A percentile compares a stretch with the other conserved stretches of the same genome.
phyloP scores from a whole-genome alignment of 2,797 vertebrate species.

The Phrynocephalus vlangalii region DNA sequence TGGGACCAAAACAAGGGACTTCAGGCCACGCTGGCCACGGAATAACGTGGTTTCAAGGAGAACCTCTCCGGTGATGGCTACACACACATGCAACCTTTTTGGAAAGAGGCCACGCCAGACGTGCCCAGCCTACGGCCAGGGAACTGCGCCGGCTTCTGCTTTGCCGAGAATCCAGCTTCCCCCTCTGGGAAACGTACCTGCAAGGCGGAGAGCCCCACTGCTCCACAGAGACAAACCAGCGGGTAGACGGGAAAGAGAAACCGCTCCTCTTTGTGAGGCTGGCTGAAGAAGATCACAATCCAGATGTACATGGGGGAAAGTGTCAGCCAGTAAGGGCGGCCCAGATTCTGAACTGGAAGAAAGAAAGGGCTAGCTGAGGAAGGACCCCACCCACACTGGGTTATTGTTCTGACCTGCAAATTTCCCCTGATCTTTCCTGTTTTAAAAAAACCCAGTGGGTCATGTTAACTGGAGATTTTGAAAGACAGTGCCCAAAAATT shows the following conservation, averaged over 20 bases:
- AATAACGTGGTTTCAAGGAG: neutral
- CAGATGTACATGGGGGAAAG: conserved; percentile 98
- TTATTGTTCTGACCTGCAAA: neutral
- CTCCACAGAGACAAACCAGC: conserved; percentile 92
- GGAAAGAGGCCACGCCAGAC: neutral
- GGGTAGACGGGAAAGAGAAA: conserved; percentile 98
- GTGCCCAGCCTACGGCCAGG: too few relatives aligned
- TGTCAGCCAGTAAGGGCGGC: conserved; percentile 97
- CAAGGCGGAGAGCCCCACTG: conserved; percentile 93
- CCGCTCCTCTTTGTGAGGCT: conserved; percentile 95
- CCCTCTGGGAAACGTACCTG: conserved; percentile 81
- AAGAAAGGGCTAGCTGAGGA: conserved; percentile 48
- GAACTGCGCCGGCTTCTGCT: too few relatives aligned
- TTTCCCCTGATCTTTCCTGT: too few relatives aligned
- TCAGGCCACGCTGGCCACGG: too few relatives aligned
- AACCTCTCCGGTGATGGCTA: neutral
- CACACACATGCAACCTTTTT: neutral
- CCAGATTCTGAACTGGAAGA: conserved; percentile 95
- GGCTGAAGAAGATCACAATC: conserved; percentile 97
- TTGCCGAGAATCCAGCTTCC: too few relatives aligned
- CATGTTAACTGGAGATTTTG: too few relatives aligned
- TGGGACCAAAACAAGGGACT: conserved; percentile 22
- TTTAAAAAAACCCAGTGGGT: too few relatives aligned
- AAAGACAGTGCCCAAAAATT: too few relatives aligned
- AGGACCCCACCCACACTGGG: neutral